Conservation (phyloP, 2,888 invertebrate genomes). For the Ormyrus nitidulus region DNA sequence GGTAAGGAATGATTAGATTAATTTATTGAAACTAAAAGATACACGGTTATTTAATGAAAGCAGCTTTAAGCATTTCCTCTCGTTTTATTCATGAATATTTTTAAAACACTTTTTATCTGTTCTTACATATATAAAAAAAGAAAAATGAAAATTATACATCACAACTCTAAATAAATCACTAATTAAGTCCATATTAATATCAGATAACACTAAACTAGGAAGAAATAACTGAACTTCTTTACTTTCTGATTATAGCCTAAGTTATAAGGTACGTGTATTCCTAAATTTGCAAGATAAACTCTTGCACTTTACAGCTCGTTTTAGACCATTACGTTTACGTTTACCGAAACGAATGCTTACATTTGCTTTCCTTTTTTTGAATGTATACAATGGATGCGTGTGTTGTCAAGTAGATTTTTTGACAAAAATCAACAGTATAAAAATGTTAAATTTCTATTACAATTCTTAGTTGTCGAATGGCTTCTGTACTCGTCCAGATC, state of each 20-base stretch:
- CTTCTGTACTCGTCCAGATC: conserved; percentile 55
- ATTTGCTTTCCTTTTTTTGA: conserved; percentile 52
- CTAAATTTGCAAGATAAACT: conserved; percentile 44
- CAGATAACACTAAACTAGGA: conserved; percentile 54
- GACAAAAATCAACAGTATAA: conserved; percentile 60
- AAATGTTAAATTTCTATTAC: conserved; percentile 59
- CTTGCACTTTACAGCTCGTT: conserved; percentile 39
- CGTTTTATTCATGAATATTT: conserved; percentile 68
- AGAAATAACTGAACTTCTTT: conserved; percentile 43
- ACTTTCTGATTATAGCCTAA: conserved; percentile 60
- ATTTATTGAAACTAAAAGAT: conserved; percentile 54
- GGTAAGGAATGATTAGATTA: conserved; percentile 53
- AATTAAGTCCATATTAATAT: conserved; percentile 50
- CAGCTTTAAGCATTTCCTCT: conserved; percentile 63
- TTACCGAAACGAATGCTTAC: conserved; percentile 55
- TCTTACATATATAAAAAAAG: conserved; percentile 69
- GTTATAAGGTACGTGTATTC: conserved; percentile 51
- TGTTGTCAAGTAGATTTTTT: conserved; percentile 46
- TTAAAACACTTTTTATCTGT: conserved; percentile 65
- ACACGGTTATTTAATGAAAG: conserved; percentile 60
- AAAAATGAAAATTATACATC: conserved; percentile 64
- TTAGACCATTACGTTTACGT: conserved; percentile 40
- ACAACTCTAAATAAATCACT: conserved; percentile 57
- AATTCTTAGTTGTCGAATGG: conserved; percentile 57
- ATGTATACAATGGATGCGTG: conserved; percentile 45